Percentiles rank a stretch among this genome's conserved stretches.
phyloP scores from a whole-genome alignment of 2,797 vertebrate species.

The Hipposideros larvatus region DNA sequence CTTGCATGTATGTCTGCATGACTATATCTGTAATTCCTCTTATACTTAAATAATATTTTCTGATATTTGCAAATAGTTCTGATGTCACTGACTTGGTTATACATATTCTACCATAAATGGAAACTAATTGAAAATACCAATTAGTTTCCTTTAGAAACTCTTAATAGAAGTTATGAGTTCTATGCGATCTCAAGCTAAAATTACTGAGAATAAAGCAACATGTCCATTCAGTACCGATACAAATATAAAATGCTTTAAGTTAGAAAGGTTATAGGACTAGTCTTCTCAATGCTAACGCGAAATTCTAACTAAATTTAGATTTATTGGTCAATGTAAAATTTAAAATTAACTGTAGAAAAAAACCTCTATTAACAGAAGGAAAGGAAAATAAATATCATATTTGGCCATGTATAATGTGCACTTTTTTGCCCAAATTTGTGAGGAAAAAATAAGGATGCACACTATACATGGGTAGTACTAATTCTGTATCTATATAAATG shows the following conservation, averaged over 20 bases:
- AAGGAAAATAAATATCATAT: background rate
- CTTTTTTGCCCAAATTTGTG: too few relatives aligned
- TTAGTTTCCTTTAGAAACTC: background rate
- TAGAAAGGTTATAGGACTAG: background rate
- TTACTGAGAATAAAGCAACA: background rate
- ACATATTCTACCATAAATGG: background rate
- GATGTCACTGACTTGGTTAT: background rate
- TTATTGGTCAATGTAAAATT: background rate
- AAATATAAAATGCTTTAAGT: background rate
- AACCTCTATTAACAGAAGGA: background rate
- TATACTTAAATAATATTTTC: background rate
- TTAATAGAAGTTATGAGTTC: background rate
- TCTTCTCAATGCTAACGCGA: background rate
- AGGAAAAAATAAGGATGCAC: too few relatives aligned
- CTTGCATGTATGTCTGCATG: background rate
- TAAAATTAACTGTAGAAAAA: background rate
- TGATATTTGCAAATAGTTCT: background rate
- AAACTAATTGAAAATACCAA: slow-evolving; percentile 2
- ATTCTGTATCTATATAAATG: too few relatives aligned
- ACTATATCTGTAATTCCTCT: background rate
- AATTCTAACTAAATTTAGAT: background rate
- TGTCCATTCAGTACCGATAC: background rate
- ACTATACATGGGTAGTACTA: too few relatives aligned
- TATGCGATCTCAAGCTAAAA: background rate
- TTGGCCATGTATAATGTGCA: too few relatives aligned